Conservation (phyloP, 1,140 invertebrate genomes). For the Neodiprion fabricii region DNA sequence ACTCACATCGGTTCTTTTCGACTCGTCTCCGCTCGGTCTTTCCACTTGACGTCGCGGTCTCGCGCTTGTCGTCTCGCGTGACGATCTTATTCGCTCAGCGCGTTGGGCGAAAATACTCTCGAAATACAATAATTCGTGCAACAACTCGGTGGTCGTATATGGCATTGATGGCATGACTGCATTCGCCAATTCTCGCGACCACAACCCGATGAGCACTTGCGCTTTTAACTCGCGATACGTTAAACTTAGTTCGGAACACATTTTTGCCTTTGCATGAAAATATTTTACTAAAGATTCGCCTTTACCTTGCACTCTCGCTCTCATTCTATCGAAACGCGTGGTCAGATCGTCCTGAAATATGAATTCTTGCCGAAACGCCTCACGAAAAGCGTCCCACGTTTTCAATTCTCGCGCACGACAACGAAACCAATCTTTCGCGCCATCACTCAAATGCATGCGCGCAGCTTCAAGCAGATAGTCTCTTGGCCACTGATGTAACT, state of each 20-base stretch:
- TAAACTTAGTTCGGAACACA: conserved; percentile 17
- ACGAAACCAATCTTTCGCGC: conserved; percentile 15
- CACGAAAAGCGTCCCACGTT: conserved; percentile 7
- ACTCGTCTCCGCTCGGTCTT: not conserved
- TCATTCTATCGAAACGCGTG: not conserved
- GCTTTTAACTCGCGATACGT: not conserved
- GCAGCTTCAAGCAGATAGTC: conserved; percentile 15
- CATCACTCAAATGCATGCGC: conserved; percentile 16
- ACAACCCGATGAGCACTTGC: conserved; percentile 20
- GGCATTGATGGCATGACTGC: not conserved
- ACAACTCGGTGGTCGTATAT: not conserved
- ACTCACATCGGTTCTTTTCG: not conserved
- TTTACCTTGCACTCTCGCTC: conserved; percentile 4
- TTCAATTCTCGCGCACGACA: not conserved
- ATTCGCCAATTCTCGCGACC: conserved; percentile 16
- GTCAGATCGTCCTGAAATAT: too few relatives aligned
- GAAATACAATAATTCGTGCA: not conserved
- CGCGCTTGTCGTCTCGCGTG: not conserved
- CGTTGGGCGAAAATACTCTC: too few relatives aligned
- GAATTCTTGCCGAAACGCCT: not conserved
- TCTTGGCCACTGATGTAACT: conserved; percentile 19
- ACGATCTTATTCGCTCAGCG: too few relatives aligned
- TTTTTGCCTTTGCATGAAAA: conserved; percentile 22
- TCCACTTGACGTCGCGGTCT: not conserved
- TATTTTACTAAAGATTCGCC: conserved; percentile 15